These are phyloP conservation scores for Lucinisca nassula DNA, from an alignment of 2,888 invertebrate species.

Conservation along the genomic window DNA sequence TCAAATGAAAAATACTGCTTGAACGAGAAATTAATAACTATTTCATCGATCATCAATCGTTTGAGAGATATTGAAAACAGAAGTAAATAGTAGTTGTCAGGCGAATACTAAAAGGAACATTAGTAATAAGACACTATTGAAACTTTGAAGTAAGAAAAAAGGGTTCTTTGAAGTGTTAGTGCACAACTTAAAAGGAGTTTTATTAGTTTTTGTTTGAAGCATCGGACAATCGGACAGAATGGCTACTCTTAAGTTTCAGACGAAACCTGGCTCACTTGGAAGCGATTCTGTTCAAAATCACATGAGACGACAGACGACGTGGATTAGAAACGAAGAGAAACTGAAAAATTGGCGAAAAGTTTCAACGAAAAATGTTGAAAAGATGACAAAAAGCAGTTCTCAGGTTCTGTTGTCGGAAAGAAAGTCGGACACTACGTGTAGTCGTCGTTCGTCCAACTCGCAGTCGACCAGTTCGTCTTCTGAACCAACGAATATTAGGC, in stretches of 20 bases:
- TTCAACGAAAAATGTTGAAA: constrained; percentile 21
- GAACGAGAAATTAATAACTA: neutral
- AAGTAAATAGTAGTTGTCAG: neutral
- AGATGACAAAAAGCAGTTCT: constrained; percentile 32
- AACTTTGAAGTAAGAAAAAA: neutral
- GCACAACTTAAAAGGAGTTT: too few relatives aligned
- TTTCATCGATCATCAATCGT: neutral
- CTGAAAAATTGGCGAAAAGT: constrained; percentile 72
- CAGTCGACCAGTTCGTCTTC: constrained; percentile 58
- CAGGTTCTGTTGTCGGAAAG: constrained; percentile 60
- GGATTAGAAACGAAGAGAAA: constrained; percentile 73
- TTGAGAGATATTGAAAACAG: constrained; percentile 1
- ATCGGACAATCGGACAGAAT: neutral
- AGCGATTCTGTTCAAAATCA: constrained; percentile 44
- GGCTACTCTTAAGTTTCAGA: neutral
- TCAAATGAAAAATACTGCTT: neutral
- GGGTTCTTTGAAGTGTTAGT: too few relatives aligned
- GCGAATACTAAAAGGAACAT: neutral
- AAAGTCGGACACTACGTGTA: constrained; percentile 74
- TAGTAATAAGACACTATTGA: neutral
- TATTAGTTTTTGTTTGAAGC: too few relatives aligned
- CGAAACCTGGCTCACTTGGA: constrained; percentile 27
- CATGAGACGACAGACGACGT: constrained; percentile 61
- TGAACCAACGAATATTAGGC: constrained; percentile 40
- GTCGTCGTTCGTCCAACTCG: constrained; percentile 61